Base-by-base conservation (phyloP, 2,888 invertebrate species). In the Rhopalosiphum nymphaeae region DNA sequence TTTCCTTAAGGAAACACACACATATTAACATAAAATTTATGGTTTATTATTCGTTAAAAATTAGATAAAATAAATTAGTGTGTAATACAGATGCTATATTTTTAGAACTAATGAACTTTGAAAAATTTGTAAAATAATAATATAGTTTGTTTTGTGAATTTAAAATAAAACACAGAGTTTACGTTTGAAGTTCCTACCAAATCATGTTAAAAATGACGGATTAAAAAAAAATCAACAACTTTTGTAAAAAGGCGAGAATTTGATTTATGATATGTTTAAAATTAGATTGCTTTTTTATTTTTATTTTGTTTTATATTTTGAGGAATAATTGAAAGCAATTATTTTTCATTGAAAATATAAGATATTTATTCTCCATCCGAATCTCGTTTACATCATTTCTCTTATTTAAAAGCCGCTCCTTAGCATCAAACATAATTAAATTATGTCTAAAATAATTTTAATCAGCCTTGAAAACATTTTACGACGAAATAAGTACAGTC, bases 1-100 rank as follows among this genome's bases (percentile, higher is more conserved):
- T 98, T 96, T 98, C 98, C 98, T 98, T 97, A 61, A 61, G n/a
- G 1, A 86, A 90, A 89, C 0, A 78, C 21, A 78, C 36, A 36
- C 21, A 78, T 36, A 78, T 78, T 78, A 57, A 57, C n/a, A 46
- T 46, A 3, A 86, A 29, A 13, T 46, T 16, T 86, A 25, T 29
- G 11, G 0, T 86, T 42, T 86, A 3, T 29, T 42, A 13, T 26
- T 26, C n/a, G 85, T 25, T 26, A 26, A 4, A 46, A 86, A 2
- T 5, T 67, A n/a, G 36, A 21, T 67, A n/a, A 36, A 36, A 36
- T 67, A 67, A 3, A 67, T n/a, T 11, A 53, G 16, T 21, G 53
- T 67, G 67, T n/a, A 29, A 61, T 29, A 16, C 1, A 36, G 3
- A 78, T 78, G 2, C 21, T 21, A 36, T 78, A 78, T 78, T 36